Evolutionary conservation across 2,113 vertebrate genomes (phyloP).

Genomic region (Aix galericulata): DNA sequence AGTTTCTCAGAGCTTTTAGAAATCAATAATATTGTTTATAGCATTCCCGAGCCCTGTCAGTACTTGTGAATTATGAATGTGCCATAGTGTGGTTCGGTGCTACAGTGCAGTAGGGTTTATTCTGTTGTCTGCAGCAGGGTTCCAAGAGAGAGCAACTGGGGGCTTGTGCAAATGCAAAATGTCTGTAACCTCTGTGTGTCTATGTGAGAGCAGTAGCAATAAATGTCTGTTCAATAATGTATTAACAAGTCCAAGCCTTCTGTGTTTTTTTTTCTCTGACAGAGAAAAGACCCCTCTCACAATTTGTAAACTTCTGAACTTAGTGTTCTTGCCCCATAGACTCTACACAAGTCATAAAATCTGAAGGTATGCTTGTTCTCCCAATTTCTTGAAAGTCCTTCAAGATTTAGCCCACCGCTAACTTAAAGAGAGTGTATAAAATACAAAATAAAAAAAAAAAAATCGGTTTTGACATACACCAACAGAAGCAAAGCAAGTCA

Average conservation of each 20-base stretch:
- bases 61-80: background rate
- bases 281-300: background rate
- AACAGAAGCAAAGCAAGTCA: constrained; percentile 45
- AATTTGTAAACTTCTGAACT: background rate
- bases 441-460: constrained; percentile 52
- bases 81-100: background rate
- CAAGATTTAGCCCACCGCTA: constrained; percentile 15
- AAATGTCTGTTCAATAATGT: background rate
- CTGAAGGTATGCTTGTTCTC: background rate
- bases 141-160: background rate
- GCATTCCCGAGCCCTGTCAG: background rate
- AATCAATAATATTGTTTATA: background rate
- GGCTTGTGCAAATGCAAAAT: background rate
- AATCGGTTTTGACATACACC: constrained; percentile 58
- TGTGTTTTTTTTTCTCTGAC: background rate
- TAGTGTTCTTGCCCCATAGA: background rate
- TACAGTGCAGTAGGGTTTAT: background rate
- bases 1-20: background rate
- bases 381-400: background rate
- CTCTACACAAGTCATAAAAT: background rate
- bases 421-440: constrained; percentile 9
- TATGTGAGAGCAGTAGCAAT: background rate
- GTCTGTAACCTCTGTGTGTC: background rate
- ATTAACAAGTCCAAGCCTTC: background rate
- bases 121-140: background rate